Base-by-base conservation (phyloP, 2,888 invertebrate species). In the Drosophila cyrtoloma region DNA sequence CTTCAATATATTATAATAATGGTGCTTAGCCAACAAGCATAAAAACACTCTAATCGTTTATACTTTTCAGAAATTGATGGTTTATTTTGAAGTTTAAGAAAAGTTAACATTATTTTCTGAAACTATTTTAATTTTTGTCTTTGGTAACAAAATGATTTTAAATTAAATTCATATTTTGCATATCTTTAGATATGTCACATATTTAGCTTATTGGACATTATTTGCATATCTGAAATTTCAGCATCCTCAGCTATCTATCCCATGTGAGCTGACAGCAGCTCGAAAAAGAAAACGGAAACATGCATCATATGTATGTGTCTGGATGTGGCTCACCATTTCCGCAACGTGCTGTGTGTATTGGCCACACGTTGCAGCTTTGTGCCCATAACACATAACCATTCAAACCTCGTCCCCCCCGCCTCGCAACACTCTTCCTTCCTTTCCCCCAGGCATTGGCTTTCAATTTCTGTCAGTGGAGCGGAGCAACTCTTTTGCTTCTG, bases 401-500 rank as follows among this genome's bases (percentile, higher is more conserved):
- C 10, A 42, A n/a, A 10, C 47, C 47, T 1, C 22, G 12, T 3
- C 28, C 50, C 16, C 2, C 19, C 4, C 10, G 4, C 19, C 6
- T 37, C 19, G 16, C 50, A 16, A 6, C 51, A 10, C 10, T 28
- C n/a, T 26, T 26, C 9, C 14, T n/a, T 19, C 28, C 39, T 32
- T 42, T 19, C 59, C 51, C 62, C 2, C 22, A 37, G 37, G 64
- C 78, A 71, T 81, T 81, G 60, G 72, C 78, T 77, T 77, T 64
- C 78, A 64, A 77, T 77, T 72, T 77, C 56, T 63, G 76, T 57
- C 80, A 66, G 76, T 66, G 42, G 64, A 58, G 58, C 35, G 37
- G 32, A 39, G 55, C 68, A 72, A 69, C 72, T 74, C 60, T 70
- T 71, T 68, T 82, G 62, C 57, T 39, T 68, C 53, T 73, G 59